phyloP scores from a whole-genome alignment of 2,797 vertebrate genomes.

The Gambelia wislizenii region DNA sequence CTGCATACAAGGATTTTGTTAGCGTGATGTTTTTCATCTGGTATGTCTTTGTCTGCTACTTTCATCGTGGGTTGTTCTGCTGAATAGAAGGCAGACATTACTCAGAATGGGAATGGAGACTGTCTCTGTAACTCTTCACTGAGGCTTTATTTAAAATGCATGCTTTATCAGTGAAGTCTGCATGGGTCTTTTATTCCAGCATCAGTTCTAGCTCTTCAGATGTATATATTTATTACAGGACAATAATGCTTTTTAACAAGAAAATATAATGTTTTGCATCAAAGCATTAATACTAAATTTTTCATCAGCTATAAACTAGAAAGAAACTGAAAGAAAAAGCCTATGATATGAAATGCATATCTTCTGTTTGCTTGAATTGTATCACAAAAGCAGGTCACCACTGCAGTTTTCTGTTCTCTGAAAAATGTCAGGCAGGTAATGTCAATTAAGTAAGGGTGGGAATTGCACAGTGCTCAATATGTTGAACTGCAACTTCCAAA shows the following conservation, averaged over 20 bases:
- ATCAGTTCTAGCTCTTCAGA: constrained; percentile 52
- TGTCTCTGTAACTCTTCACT: constrained; percentile 82
- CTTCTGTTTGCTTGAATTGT: constrained; percentile 38
- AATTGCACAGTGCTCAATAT: too few species aligned
- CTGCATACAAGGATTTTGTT: constrained; percentile 70
- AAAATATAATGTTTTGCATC: constrained; percentile 44
- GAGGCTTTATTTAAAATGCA: constrained; percentile 83
- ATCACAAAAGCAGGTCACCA: not conserved
- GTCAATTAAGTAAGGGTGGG: not conserved
- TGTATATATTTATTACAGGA: constrained; percentile 54
- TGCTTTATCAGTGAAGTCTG: constrained; percentile 71
- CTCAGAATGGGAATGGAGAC: constrained; percentile 85
- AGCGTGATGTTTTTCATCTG: constrained; percentile 88
- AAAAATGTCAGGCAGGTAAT: not conserved
- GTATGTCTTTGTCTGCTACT: constrained; percentile 82
- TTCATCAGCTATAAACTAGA: not conserved
- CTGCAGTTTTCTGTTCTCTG: not conserved
- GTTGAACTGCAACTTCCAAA: too few species aligned
- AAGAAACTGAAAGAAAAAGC: not conserved
- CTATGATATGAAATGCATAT: not conserved
- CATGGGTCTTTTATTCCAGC: constrained; percentile 55
- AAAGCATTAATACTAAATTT: constrained; percentile 1
- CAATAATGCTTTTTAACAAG: constrained; percentile 28
- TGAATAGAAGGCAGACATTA: constrained; percentile 89
- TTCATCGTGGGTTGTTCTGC: constrained; percentile 79